Evolutionary conservation across 2,888 invertebrate genomes (phyloP), one percentile per base, ranked within the genome.

Genomic region (Desoria tigrina): DNA sequence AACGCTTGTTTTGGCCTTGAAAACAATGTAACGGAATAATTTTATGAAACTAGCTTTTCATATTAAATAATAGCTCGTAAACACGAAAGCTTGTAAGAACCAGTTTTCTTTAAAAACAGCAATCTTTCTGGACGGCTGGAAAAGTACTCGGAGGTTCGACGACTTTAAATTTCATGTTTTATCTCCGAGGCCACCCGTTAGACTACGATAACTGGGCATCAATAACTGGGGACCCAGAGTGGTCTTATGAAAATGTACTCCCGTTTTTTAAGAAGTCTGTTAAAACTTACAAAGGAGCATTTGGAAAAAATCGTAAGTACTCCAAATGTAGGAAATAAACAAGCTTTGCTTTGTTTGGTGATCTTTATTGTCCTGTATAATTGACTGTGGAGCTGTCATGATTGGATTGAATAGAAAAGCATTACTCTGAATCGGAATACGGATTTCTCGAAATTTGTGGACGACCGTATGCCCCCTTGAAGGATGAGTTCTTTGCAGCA

Each of bases 181-280:
- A 57, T 23, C 23, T 57, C 6, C 14, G 57, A 57, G 57, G 57
- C 24, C 18, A 57, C 60, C 67, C 67, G 16, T 14, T 57, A 18
- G 72, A 72, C 39, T 72, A 69, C 42, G 67, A 69, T n/a, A 63
- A 69, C 37, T 72, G 72, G 72, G 64, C 64, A 3, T 6, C 21
- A 2, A 2, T 55, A 9, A 55, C 32, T n/a, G 37, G 37, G 9
- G 66, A 69, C 42, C 2, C 39, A 28, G 59, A 28, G 24, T 72
- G 71, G 71, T 58, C 55, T 1, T 69, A 65, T 59, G 54, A 65
- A 28, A 69, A 65, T 55, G 53, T 72, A 1, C 26, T 72, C 1
- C 71, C 71, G 1, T 69, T 61, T 55, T 72, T 68, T 49, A 64
- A 59, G 60, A 69, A 69, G 32, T 69, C 69, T n/a, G 55, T 69